phyloP scores from a whole-genome alignment of 2,888 invertebrate species.

The Lepidochrysops patricia region DNA sequence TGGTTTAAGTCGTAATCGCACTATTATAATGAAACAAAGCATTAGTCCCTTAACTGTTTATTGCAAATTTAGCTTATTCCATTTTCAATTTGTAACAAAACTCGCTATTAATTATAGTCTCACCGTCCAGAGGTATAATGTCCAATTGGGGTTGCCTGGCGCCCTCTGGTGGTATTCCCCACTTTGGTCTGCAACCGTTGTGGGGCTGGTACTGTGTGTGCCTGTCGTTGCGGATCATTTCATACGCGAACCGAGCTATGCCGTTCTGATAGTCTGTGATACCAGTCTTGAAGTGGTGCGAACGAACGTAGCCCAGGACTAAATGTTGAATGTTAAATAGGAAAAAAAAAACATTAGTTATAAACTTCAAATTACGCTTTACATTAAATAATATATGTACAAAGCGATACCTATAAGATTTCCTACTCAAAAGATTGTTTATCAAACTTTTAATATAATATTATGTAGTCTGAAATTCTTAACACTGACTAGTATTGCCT shows the following conservation, averaged over 20 bases:
- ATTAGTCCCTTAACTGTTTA: too few species aligned
- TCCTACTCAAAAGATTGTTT: too few species aligned
- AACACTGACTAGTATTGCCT: too few species aligned
- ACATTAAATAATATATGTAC: too few species aligned
- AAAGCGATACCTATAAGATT: too few species aligned
- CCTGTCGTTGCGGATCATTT: slow-evolving; percentile 52
- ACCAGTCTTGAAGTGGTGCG: slow-evolving; percentile 48
- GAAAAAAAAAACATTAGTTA: too few species aligned
- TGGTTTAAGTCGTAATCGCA: too few species aligned
- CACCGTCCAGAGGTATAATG: slow-evolving; percentile 50
- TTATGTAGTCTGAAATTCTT: too few species aligned
- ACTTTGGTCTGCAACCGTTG: slow-evolving; percentile 51
- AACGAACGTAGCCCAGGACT: slow-evolving; percentile 55
- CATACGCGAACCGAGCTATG: slow-evolving; percentile 57
- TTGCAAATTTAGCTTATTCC: too few species aligned
- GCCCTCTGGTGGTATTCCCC: slow-evolving; percentile 57
- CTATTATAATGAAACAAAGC: too few species aligned
- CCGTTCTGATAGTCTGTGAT: slow-evolving; percentile 51
- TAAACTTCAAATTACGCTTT: too few species aligned
- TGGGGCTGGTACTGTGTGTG: slow-evolving; percentile 48
- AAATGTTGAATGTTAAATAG: neutral
- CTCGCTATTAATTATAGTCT: slow-evolving; percentile 41
- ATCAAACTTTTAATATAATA: too few species aligned
- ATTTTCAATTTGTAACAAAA: neutral
- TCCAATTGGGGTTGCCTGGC: slow-evolving; percentile 54